phyloP scores from a whole-genome alignment of 2,797 vertebrate genomes.

The Micrastur ruficollis region DNA sequence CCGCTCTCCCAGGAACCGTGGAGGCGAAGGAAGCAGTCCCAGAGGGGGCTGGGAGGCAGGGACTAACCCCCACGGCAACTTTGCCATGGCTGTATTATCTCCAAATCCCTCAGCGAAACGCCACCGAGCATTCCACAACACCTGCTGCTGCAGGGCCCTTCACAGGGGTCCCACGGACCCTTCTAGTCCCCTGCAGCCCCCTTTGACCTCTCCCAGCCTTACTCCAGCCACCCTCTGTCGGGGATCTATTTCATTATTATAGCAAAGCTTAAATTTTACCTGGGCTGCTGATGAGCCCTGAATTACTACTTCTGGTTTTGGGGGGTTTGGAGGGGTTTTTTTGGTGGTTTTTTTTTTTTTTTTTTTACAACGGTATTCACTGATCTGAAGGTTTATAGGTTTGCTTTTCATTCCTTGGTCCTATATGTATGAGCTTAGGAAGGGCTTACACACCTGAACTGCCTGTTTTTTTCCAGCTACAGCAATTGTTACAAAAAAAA shows the following conservation, averaged over 20 bases:
- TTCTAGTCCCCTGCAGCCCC: neutral
- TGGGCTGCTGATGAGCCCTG: neutral
- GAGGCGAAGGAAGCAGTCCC: fast-evolving
- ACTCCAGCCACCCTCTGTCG: fast-evolving
- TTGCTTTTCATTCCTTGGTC: neutral
- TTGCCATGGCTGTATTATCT: neutral
- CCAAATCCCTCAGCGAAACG: neutral
- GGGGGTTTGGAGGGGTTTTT: neutral
- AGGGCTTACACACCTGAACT: neutral
- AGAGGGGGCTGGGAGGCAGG: neutral
- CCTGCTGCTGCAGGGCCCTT: neutral
- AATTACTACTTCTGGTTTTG: neutral
- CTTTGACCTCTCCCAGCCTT: neutral
- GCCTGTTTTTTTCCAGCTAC: neutral
- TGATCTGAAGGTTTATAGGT: neutral
- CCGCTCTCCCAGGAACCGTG: fast-evolving
- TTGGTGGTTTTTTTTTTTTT: too few relatives aligned
- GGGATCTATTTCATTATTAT: neutral
- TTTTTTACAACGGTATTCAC: neutral
- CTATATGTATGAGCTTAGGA: neutral
- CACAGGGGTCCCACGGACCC: neutral
- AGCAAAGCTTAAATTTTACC: neutral
- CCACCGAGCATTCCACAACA: neutral
- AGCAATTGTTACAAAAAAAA: neutral
- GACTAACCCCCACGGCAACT: fast-evolving